A percentile compares a stretch with the other conserved stretches of the same genome.
phyloP scores from a whole-genome alignment of 2,113 vertebrate species.

The Poeciliopsis retropinna region DNA sequence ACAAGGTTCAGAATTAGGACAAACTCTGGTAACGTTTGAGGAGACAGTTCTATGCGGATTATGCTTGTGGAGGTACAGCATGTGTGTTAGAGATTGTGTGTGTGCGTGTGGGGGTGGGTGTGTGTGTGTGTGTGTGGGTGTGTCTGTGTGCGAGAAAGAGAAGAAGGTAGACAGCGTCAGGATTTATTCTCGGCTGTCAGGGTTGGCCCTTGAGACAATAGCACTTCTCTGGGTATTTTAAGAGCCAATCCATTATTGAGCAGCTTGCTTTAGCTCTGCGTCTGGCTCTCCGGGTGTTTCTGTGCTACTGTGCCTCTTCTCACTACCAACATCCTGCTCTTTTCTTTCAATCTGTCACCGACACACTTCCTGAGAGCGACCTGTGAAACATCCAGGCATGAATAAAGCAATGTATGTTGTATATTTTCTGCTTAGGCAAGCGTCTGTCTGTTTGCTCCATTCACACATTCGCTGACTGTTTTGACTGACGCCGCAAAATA shows the following conservation, averaged over 20 bases:
- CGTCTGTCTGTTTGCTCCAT: slow-evolving; percentile 33
- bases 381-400: background rate
- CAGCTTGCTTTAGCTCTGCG: slow-evolving; percentile 44
- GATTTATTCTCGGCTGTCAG: slow-evolving; percentile 50
- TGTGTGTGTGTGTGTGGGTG: background rate
- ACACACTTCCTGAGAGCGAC: background rate
- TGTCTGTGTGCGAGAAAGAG: background rate
- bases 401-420: background rate
- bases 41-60: background rate
- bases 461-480: slow-evolving; percentile 52
- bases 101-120: too few species aligned
- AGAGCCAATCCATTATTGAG: slow-evolving; percentile 69
- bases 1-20: background rate
- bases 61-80: background rate
- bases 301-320: slow-evolving; percentile 3
- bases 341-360: background rate
- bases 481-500: slow-evolving; percentile 62
- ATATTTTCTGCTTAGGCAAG: background rate
- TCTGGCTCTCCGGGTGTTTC: slow-evolving; percentile 15
- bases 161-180: slow-evolving; percentile 11
- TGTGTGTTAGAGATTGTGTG: background rate
- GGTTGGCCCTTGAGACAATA: slow-evolving; percentile 44
- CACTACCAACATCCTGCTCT: background rate
- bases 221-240: slow-evolving; percentile 63
- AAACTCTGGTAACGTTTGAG: background rate